phyloP scores from a whole-genome alignment of 2,888 invertebrate genomes.

The Hydropsyche betteni region DNA sequence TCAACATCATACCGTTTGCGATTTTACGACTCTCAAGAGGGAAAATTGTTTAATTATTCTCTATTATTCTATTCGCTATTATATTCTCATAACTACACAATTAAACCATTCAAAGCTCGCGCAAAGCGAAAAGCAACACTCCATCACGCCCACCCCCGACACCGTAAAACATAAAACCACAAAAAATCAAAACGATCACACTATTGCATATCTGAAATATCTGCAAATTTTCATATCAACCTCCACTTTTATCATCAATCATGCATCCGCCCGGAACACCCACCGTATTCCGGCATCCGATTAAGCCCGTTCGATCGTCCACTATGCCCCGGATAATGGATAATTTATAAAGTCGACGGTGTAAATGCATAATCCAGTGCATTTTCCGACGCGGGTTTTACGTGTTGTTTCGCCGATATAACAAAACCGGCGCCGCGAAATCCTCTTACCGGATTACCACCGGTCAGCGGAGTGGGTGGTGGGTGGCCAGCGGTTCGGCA shows the following conservation, averaged over 20 bases:
- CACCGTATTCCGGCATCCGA: neutral
- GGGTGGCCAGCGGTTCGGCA: neutral
- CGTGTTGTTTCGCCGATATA: constrained; percentile 39
- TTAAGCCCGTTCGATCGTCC: constrained; percentile 6
- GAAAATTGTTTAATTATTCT: too few relatives aligned
- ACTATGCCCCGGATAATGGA: constrained; percentile 7
- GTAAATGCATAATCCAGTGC: constrained; percentile 39
- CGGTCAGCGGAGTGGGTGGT: neutral
- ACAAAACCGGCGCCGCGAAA: constrained; percentile 33
- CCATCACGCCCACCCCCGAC: too few relatives aligned
- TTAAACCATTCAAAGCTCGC: too few relatives aligned
- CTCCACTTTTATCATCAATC: neutral
- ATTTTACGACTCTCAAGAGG: too few relatives aligned
- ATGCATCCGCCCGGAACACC: constrained; percentile 6
- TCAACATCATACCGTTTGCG: too few relatives aligned
- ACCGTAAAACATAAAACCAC: too few relatives aligned
- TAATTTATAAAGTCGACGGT: constrained; percentile 39
- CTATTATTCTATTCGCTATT: too few relatives aligned
- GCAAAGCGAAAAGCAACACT: too few relatives aligned
- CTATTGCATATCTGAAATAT: too few relatives aligned
- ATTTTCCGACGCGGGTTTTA: constrained; percentile 39
- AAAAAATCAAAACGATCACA: too few relatives aligned
- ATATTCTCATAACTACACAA: too few relatives aligned
- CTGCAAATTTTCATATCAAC: too few relatives aligned
- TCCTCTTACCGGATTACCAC: constrained; percentile 40